Evolutionary conservation across 1,140 invertebrate genomes (phyloP), one percentile per base, ranked within the genome.

Genomic region (Drosophila prosaltans): DNA sequence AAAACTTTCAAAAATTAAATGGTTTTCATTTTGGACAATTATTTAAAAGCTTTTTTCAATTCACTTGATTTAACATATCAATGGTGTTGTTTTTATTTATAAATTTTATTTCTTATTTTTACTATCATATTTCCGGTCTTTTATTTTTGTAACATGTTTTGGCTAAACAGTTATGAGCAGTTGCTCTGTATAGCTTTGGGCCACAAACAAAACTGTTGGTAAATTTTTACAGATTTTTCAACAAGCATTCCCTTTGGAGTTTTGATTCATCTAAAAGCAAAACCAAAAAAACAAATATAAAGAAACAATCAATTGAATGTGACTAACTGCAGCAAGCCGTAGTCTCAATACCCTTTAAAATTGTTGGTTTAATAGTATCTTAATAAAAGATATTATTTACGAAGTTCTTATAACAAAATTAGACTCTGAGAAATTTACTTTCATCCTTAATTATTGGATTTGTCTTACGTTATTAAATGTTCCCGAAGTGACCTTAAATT

Each of bases 221-320:
- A 70, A 77, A 69, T 76, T 69, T 76, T 40, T 76, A 67, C 73
- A 76, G 78, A 76, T 77, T 81, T 36, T 81, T 65, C 58, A 73
- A 48, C 74, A 69, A 81, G 58, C 30, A 54, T 60, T 69, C 78
- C 78, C 73, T 26, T 32, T 69, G 73, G 65, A 51, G 60, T 81
- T 73, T 77, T 9, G 61, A 48, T 68, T 77, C 59, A 72, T 59
- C 30, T 10, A 39, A 55, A 32, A 61, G 59, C 30, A 28, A 39
- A 40, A 11, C 7, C 32, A 78, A 70, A 65, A 70, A 77, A 64
- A 61, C 32, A 78, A 70, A 65, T 65, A 77, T 51, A 61, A 28
- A 64, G 41, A 58, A 58, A 43, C 51, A 60, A 65, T 62, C 45
- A 75, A 75, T 57, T 60, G 54, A 75, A 55, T 60, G 54, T 32